These are phyloP conservation scores for Busseola fusca DNA, from an alignment of 2,888 invertebrate species.

Conservation along the genomic window DNA sequence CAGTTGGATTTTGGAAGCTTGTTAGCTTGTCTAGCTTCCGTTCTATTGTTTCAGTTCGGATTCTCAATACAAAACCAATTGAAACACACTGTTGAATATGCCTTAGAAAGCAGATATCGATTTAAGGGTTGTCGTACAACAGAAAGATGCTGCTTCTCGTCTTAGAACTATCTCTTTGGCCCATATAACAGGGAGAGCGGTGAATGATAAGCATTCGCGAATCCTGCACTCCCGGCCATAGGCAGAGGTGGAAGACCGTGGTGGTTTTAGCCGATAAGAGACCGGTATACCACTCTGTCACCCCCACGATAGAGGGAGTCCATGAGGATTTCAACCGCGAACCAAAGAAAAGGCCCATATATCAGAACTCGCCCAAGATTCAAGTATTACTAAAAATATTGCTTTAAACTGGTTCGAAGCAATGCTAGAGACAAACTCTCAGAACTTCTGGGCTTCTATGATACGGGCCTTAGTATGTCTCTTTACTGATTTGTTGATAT, in stretches of 20 bases:
- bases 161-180: not conserved
- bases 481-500: not conserved
- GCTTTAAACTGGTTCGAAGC: not conserved
- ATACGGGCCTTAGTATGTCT: not conserved
- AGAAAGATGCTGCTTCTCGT: not conserved
- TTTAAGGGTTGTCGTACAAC: not conserved
- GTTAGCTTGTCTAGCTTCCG: conserved; percentile 14
- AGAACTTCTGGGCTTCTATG: not conserved
- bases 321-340: no score
- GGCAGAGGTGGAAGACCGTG: no score
- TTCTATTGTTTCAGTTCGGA: conserved; percentile 8
- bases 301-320: no score
- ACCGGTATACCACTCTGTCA: no score
- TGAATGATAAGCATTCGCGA: no score
- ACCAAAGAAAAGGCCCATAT: no score
- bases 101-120: not conserved
- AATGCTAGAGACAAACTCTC: not conserved
- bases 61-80: not conserved
- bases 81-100: no score
- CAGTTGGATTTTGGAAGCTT: conserved; percentile 10
- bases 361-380: no score
- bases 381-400: not conserved
- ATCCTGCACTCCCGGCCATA: no score
- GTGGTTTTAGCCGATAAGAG: no score
- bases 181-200: no score